Evolutionary conservation across 37 sponge, comb jelly and placozoan genomes (phyloP).

Genomic region (Ephydatia muelleri): DNA sequence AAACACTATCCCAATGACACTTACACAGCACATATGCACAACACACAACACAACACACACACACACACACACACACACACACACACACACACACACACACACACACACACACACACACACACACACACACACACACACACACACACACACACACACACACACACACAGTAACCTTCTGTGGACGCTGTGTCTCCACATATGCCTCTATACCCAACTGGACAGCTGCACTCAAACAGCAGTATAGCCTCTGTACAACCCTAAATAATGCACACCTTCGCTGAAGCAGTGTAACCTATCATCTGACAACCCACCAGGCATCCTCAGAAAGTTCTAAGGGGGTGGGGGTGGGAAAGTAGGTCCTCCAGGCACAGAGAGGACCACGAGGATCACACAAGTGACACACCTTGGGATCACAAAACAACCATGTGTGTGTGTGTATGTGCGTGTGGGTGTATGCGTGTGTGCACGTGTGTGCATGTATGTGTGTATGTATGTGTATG

Average conservation of each 20-base stretch:
- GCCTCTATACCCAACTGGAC: not conserved
- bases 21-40: too few relatives aligned
- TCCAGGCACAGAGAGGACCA: not conserved
- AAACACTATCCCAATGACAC: too few relatives aligned
- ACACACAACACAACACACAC: too few relatives aligned
- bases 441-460: not conserved
- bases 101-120: too few relatives aligned
- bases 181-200: not conserved
- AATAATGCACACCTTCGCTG: not conserved
- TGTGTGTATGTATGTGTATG: not conserved
- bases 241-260: not conserved
- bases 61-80: too few relatives aligned
- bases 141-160: constrained; percentile 1
- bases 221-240: not conserved
- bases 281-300: too few relatives aligned
- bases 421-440: not conserved
- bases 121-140: not conserved
- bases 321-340: not conserved
- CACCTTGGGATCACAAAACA: not conserved
- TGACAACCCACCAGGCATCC: not conserved
- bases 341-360: not conserved
- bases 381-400: not conserved
- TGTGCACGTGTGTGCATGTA: not conserved
- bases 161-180: not conserved
- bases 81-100: too few relatives aligned